Conservation (phyloP, 1,140 invertebrate species). For the Cryptotermes secundus region DNA sequence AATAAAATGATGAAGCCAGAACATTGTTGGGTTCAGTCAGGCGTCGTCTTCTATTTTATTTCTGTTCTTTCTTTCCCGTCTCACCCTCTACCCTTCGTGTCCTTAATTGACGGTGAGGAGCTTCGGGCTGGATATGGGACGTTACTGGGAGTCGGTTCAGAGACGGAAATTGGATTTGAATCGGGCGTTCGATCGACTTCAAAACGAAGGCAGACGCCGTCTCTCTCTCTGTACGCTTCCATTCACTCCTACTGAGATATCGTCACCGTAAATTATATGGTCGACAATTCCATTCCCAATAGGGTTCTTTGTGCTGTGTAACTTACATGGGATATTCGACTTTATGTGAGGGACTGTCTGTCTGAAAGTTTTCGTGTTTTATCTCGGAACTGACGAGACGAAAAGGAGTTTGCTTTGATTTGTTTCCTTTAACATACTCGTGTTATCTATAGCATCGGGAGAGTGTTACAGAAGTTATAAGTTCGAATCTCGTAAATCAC, state of each 20-base stretch:
- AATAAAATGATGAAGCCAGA: slow-evolving; percentile 12
- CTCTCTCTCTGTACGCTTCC: background rate
- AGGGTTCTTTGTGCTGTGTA: background rate
- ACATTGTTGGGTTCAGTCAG: background rate
- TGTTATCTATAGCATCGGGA: background rate
- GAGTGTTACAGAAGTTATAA: background rate
- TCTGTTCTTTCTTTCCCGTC: background rate
- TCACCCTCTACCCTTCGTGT: background rate
- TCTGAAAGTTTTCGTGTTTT: background rate
- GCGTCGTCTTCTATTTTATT: slow-evolving; percentile 19
- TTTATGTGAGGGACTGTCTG: background rate
- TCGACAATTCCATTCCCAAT: background rate
- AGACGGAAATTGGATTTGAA: slow-evolving; percentile 19
- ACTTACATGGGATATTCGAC: background rate
- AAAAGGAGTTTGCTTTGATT: background rate
- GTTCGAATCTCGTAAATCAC: background rate
- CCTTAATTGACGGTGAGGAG: slow-evolving; percentile 17
- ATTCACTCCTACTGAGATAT: slow-evolving; percentile 19
- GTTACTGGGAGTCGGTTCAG: slow-evolving; percentile 8
- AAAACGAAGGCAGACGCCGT: background rate
- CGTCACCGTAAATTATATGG: slow-evolving; percentile 13
- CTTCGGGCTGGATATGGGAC: slow-evolving; percentile 7
- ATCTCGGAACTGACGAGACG: background rate
- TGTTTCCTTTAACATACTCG: background rate
- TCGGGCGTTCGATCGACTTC: slow-evolving; percentile 12